Evolutionary conservation across 2,797 vertebrate species (phyloP).

Genomic region (Alca torda): DNA sequence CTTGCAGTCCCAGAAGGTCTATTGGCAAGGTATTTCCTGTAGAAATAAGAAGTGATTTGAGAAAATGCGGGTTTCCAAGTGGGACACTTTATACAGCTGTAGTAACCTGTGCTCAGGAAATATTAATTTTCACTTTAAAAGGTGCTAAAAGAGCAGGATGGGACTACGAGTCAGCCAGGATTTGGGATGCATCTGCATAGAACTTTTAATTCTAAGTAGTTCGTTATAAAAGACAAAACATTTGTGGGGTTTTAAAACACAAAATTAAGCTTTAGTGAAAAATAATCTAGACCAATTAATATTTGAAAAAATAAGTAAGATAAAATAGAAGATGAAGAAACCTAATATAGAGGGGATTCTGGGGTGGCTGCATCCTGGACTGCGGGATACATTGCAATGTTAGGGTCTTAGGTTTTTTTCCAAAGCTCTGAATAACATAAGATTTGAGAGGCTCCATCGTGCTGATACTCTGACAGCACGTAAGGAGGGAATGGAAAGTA

Average conservation of each 20-base stretch:
- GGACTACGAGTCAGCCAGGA: not conserved
- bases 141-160: not conserved
- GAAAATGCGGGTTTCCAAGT: not conserved
- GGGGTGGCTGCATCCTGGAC: not conserved
- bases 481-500: not conserved
- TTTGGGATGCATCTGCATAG: not conserved
- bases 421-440: not conserved
- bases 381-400: not conserved
- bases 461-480: not conserved
- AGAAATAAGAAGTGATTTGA: not conserved
- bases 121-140: not conserved
- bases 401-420: not conserved
- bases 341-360: not conserved
- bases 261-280: not conserved
- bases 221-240: not conserved
- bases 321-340: not conserved
- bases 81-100: not conserved
- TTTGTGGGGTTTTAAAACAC: not conserved
- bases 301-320: not conserved
- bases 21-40: not conserved
- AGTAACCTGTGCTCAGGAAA: not conserved
- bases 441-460: not conserved
- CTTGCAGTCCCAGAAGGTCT: not conserved
- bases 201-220: not conserved
- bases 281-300: not conserved